These are phyloP conservation scores for Verasper variegatus DNA, from an alignment of 2,113 vertebrate species.

Conservation along the genomic window DNA sequence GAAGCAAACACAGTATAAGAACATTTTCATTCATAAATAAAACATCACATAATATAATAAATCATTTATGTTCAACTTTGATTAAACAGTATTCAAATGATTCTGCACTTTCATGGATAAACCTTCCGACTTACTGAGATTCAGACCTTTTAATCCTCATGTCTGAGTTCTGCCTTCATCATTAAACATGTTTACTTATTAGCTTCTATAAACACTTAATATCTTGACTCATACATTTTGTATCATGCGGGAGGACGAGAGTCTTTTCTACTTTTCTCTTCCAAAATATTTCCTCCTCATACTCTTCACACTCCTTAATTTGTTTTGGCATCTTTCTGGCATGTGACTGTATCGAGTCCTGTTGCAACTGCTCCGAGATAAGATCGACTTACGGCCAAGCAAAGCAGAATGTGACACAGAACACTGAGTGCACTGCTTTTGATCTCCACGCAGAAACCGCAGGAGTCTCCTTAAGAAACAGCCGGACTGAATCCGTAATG, in stretches of 20 bases:
- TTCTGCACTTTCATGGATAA: no score
- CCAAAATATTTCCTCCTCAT: not conserved
- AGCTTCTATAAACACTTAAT: not conserved
- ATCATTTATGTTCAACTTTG: no score
- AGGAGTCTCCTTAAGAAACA: not conserved
- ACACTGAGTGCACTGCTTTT: conserved; percentile 24
- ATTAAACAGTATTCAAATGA: no score
- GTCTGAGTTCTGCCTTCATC: not conserved
- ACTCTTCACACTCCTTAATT: conserved; percentile 38
- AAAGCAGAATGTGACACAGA: conserved; percentile 36
- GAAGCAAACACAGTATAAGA: no score
- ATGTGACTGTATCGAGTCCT: conserved; percentile 37
- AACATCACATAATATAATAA: no score
- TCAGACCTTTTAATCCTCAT: no score
- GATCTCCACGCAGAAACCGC: conserved; percentile 42
- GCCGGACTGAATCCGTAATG: conserved; percentile 27
- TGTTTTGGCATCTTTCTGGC: conserved; percentile 49
- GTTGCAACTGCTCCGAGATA: conserved; percentile 32
- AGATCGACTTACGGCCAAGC: conserved; percentile 38
- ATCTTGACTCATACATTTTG: not conserved
- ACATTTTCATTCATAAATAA: no score
- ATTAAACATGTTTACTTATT: not conserved
- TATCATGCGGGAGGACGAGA: not conserved
- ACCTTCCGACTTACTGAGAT: no score
- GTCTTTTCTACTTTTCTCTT: not conserved